phyloP scores from a whole-genome alignment of 2,888 invertebrate species.

The Sipha maydis region DNA sequence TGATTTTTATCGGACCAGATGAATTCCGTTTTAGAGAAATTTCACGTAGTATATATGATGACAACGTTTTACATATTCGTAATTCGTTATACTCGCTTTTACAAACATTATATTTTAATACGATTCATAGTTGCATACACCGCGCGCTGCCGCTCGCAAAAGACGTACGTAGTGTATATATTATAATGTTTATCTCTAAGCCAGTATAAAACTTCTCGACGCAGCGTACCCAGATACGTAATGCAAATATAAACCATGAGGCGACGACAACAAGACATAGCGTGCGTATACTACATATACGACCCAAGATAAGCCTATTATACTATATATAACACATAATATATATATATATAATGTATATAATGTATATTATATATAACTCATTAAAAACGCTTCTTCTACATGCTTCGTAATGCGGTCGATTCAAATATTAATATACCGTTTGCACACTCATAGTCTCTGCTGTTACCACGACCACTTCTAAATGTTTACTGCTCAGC shows the following conservation, averaged over 20 bases:
- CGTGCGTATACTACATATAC: background rate
- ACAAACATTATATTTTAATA: background rate
- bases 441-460: background rate
- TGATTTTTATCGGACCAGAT: too few species aligned
- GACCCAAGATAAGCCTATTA: constrained; percentile 34
- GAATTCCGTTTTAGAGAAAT: too few species aligned
- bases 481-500: background rate
- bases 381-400: background rate
- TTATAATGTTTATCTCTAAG: constrained; percentile 22
- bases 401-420: too few species aligned
- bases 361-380: too few species aligned
- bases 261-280: background rate
- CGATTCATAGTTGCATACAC: background rate
- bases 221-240: constrained; percentile 65
- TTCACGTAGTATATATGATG: too few species aligned
- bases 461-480: background rate
- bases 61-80: too few species aligned
- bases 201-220: constrained; percentile 35
- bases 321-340: background rate
- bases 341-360: background rate
- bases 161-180: background rate
- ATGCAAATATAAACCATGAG: constrained; percentile 24
- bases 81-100: too few species aligned
- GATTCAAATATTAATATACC: background rate
- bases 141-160: background rate